These are phyloP conservation scores for Eumerus sabulonum DNA, from an alignment of 2,888 invertebrate species.

Conservation along the genomic window DNA sequence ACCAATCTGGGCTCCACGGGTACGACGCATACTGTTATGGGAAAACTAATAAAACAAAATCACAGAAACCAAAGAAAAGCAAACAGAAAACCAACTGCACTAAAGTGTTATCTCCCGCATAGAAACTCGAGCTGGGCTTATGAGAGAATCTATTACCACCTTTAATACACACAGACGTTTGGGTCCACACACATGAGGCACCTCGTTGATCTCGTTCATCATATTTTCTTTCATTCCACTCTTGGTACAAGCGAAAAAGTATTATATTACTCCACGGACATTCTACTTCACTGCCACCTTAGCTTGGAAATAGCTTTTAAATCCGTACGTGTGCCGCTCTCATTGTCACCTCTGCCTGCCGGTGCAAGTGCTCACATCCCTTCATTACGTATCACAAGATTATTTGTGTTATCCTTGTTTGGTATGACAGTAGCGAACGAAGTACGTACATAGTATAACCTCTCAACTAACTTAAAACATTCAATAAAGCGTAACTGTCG, in stretches of 20 bases:
- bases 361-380: not conserved
- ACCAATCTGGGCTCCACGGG: not conserved
- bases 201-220: slow-evolving; percentile 22
- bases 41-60: slow-evolving; percentile 6
- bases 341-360: slow-evolving; percentile 21
- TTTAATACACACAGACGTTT: slow-evolving; percentile 33
- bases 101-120: slow-evolving; percentile 41
- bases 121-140: slow-evolving; percentile 38
- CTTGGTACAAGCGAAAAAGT: slow-evolving; percentile 37
- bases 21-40: slow-evolving; percentile 9
- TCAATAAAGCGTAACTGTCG: slow-evolving; percentile 54
- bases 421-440: too few relatives aligned
- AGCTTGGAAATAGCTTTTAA: slow-evolving; percentile 53
- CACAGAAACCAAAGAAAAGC: too few relatives aligned
- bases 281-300: slow-evolving; percentile 33
- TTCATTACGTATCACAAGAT: slow-evolving; percentile 36
- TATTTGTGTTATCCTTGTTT: slow-evolving; percentile 58
- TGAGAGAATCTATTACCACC: slow-evolving; percentile 61
- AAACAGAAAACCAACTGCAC: slow-evolving; percentile 37
- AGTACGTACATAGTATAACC: slow-evolving; percentile 14
- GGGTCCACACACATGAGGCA: slow-evolving; percentile 7
- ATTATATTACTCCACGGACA: slow-evolving; percentile 57
- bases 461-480: slow-evolving; percentile 50
- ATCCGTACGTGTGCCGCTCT: slow-evolving; percentile 41
- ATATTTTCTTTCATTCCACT: slow-evolving; percentile 27